Percentiles rank a stretch among this genome's conserved stretches.
These are phyloP conservation scores for Linnaemya tessellans DNA, from an alignment of 2,888 invertebrate species.

Conservation along the genomic window DNA sequence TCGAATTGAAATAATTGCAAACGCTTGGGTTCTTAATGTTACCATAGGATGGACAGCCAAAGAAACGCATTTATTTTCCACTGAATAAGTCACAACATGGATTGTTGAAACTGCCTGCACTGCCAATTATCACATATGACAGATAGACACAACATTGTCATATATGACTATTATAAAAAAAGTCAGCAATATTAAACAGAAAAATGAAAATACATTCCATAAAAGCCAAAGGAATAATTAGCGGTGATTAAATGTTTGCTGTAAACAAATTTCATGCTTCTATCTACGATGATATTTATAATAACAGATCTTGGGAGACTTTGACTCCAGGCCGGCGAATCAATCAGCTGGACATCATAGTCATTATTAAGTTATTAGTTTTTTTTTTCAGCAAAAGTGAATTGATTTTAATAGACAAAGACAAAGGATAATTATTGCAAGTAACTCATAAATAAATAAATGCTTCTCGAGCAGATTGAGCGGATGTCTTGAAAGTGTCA, in stretches of 20 bases:
- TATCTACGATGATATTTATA: background rate
- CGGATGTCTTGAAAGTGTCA: constrained; percentile 51
- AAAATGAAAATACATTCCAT: background rate
- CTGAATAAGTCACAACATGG: constrained; percentile 10
- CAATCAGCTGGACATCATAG: background rate
- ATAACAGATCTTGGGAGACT: background rate
- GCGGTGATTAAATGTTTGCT: constrained; percentile 3
- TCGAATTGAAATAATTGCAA: constrained; percentile 40
- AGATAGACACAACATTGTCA: constrained; percentile 8
- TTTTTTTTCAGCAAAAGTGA: background rate
- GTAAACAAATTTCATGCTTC: background rate
- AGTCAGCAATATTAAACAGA: background rate
- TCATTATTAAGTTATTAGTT: background rate
- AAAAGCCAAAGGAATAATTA: background rate
- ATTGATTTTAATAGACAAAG: background rate
- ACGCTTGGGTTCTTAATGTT: constrained; percentile 68
- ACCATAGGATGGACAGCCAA: constrained; percentile 20
- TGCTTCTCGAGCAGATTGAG: background rate
- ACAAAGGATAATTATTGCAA: constrained; percentile 23
- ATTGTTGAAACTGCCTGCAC: background rate
- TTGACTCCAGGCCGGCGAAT: background rate
- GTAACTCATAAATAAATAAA: constrained; percentile 6
- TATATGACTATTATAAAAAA: background rate
- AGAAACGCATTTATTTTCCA: constrained; percentile 5
- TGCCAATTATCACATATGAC: constrained; percentile 52